A percentile compares a stretch with the other conserved stretches of the same genome.
Conservation (phyloP, 2,888 invertebrate genomes). For the Rhamphomyia laevipes region DNA sequence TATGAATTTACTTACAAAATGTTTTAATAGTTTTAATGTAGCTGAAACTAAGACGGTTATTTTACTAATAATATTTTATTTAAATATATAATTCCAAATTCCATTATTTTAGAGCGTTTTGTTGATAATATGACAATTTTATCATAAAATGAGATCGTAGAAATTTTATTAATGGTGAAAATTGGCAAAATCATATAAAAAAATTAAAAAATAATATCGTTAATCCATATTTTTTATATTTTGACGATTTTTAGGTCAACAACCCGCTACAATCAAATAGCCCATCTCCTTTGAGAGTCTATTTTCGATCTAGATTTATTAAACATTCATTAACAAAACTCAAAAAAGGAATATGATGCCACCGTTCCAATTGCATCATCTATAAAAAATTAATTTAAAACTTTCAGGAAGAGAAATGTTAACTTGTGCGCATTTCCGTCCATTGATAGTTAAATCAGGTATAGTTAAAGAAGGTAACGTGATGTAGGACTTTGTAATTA, state of each 20-base stretch:
- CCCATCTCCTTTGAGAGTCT: not conserved
- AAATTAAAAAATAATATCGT: not conserved
- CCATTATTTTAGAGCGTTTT: not conserved
- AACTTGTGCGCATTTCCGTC: slow-evolving; percentile 1
- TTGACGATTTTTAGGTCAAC: not conserved
- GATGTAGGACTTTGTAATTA: slow-evolving; percentile 5
- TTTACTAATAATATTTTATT: not conserved
- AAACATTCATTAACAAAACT: slow-evolving; percentile 6
- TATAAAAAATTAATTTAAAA: slow-evolving; percentile 9
- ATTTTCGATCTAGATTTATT: slow-evolving; percentile 4
- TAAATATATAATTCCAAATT: not conserved
- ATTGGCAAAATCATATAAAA: not conserved
- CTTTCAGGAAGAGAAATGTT: slow-evolving; percentile 10
- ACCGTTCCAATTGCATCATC: slow-evolving; percentile 1
- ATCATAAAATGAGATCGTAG: no score
- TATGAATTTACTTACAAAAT: not conserved
- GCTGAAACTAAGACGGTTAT: not conserved
- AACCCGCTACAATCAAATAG: not conserved
- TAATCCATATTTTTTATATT: not conserved
- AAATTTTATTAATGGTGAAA: not conserved
- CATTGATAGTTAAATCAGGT: no score
- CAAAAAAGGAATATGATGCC: slow-evolving; percentile 9
- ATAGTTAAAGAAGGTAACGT: no score
- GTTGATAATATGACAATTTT: no score
- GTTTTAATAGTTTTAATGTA: not conserved